These are phyloP conservation scores for Matsumurasca onukii DNA, from an alignment of 1,140 invertebrate species.

Conservation along the genomic window DNA sequence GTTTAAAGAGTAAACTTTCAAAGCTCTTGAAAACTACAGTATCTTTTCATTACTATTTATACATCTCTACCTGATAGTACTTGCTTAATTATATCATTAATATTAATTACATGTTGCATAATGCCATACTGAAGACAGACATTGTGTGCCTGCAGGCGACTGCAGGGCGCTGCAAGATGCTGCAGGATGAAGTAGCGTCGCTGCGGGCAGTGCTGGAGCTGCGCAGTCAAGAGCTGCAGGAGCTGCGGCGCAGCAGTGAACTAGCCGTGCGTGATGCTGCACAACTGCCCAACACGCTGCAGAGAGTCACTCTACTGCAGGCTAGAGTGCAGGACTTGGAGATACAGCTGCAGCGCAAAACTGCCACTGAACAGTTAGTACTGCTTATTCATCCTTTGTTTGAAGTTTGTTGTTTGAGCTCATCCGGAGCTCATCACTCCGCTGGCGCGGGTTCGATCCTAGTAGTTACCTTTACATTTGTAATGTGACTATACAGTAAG, in stretches of 20 bases:
- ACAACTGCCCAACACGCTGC: slow-evolving; percentile 55
- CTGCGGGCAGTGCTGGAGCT: slow-evolving; percentile 72
- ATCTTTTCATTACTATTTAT: no score
- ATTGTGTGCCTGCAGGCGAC: slow-evolving; percentile 42
- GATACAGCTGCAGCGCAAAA: slow-evolving; percentile 62
- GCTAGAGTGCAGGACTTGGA: slow-evolving; percentile 68
- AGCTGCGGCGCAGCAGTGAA: slow-evolving; percentile 64
- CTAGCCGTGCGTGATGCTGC: slow-evolving; percentile 53
- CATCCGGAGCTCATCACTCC: no score
- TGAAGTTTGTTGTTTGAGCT: no score
- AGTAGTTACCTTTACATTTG: no score
- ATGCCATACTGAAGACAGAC: no score
- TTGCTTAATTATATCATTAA: no score
- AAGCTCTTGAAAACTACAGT: no score
- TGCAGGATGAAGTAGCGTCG: slow-evolving; percentile 68
- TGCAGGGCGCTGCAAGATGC: slow-evolving; percentile 46
- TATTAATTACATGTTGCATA: no score
- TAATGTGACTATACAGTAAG: no score
- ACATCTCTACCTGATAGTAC: no score
- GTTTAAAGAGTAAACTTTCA: no score
- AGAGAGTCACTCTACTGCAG: slow-evolving; percentile 57
- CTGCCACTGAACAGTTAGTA: slow-evolving; percentile 56
- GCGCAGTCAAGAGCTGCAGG: slow-evolving; percentile 68
- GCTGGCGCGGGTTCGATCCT: no score
- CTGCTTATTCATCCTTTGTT: neutral